Conservation (phyloP, 2,888 invertebrate species). For the Seladonia tumulorum region DNA sequence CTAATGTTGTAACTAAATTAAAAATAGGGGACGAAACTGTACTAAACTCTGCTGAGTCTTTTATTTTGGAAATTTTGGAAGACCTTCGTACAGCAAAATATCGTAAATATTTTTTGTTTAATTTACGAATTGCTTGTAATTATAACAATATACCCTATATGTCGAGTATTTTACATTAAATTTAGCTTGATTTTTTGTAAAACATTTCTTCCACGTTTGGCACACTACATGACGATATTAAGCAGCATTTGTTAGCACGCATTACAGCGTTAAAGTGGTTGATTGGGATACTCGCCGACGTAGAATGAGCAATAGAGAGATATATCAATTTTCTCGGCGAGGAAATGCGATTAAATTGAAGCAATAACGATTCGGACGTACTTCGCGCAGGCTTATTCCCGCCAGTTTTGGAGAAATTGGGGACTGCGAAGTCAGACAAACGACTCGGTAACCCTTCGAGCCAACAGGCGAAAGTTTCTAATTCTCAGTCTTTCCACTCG, state of each 20-base stretch:
- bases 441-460: conserved; percentile 1
- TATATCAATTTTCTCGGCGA: not conserved
- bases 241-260: not conserved
- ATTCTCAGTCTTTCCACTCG: conserved; percentile 7
- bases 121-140: no score
- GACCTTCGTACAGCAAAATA: no score
- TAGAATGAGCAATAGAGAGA: not conserved
- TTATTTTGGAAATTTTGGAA: no score
- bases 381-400: not conserved
- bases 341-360: not conserved
- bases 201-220: no score
- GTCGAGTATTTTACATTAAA: no score
- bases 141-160: no score
- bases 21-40: no score
- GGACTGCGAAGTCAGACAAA: conserved; percentile 2
- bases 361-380: not conserved
- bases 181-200: no score
- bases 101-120: no score
- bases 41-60: no score
- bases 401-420: not conserved
- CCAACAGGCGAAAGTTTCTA: conserved; percentile 9
- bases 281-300: not conserved
- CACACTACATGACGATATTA: not conserved
- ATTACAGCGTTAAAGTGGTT: not conserved
- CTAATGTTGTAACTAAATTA: no score